Base-by-base conservation (phyloP, 2,888 invertebrate species). In the Eupelmus urozonus region DNA sequence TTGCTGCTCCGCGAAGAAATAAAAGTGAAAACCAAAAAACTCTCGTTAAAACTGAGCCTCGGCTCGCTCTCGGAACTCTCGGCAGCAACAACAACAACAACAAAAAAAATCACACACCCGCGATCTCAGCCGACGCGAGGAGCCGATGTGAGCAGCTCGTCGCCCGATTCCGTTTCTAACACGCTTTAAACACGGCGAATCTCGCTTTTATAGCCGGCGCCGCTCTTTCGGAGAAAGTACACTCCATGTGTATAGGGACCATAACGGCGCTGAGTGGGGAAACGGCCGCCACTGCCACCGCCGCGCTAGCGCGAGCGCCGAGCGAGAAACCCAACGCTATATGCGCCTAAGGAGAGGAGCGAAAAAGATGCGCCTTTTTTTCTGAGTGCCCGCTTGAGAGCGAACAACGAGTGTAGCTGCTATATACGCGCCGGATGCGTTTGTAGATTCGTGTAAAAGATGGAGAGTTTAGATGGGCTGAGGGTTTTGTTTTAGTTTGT, bases 161-260 rank as follows among this genome's bases (percentile, higher is more conserved):
- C 84, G 85, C 83, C 84, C 87, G 86, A 87, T 87, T 87, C 86
- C 85, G 87, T 88, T 76, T 78, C 89, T 88, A 88, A 89, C 89
- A 85, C 88, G 87, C 85, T 87, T 87, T 86, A 87, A 88, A 88
- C 85, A 85, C 83, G 83, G 85, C 81, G 85, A 85, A 88, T 87
- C 86, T 86, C 84, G 86, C 87, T 89, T 89, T 88, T 89, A 89
- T 89, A 89, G 89, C 86, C 86, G 85, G 81, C 45, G 71, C 85
- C 85, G 81, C 86, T 40, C 89, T 89, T 89, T 89, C 83, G 88
- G 89, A 89, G 89, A 89, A 89, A 89, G 89, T 89, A 71, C 67
- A 70, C 9, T 29, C 45, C 34, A 34, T 9, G 25, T 11, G 55
- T 27, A 45, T 34, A n/a, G 63, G 42, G 63, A 72, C 72, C 67